Percentiles rank a stretch among this genome's conserved stretches.
Evolutionary conservation across 2,888 invertebrate species (phyloP).

Genomic region (Allophyes oxyacanthae): DNA sequence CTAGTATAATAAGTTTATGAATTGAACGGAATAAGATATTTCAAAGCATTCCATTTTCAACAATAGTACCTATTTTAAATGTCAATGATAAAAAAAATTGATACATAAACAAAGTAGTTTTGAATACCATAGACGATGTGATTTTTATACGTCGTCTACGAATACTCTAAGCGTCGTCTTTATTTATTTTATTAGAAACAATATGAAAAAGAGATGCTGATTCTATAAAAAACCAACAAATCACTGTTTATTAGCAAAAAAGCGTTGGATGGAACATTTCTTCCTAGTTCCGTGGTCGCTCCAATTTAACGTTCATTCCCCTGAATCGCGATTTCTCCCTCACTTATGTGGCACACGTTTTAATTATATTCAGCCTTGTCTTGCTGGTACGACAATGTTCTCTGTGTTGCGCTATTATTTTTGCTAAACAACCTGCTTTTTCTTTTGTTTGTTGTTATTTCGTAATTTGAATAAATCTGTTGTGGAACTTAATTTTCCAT

Average conservation of each 20-base stretch:
- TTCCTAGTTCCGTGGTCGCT: constrained; percentile 63
- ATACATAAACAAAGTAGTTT: too few species aligned
- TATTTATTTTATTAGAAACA: too few species aligned
- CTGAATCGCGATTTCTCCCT: constrained; percentile 64
- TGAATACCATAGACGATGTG: too few species aligned
- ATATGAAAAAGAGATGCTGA: constrained; percentile 26
- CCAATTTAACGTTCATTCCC: constrained; percentile 73
- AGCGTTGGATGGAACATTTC: constrained; percentile 43
- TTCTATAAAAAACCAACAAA: constrained; percentile 41
- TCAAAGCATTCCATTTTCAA: too few species aligned
- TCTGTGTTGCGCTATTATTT: constrained; percentile 27
- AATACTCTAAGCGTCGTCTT: too few species aligned
- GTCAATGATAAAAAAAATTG: too few species aligned
- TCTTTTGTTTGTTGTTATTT: constrained; percentile 27
- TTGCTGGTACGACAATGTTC: constrained; percentile 40
- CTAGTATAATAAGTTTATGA: too few species aligned
- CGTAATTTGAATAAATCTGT: not conserved
- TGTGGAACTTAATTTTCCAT: too few species aligned
- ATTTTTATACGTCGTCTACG: too few species aligned
- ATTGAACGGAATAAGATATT: too few species aligned
- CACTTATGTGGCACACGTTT: constrained; percentile 56
- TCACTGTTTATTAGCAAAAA: constrained; percentile 43
- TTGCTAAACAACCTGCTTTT: constrained; percentile 27
- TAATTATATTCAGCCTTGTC: constrained; percentile 56
- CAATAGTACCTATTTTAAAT: too few species aligned